These are phyloP conservation scores for Penaeus japonicus DNA, from an alignment of 1,140 invertebrate genomes.

Conservation along the genomic window DNA sequence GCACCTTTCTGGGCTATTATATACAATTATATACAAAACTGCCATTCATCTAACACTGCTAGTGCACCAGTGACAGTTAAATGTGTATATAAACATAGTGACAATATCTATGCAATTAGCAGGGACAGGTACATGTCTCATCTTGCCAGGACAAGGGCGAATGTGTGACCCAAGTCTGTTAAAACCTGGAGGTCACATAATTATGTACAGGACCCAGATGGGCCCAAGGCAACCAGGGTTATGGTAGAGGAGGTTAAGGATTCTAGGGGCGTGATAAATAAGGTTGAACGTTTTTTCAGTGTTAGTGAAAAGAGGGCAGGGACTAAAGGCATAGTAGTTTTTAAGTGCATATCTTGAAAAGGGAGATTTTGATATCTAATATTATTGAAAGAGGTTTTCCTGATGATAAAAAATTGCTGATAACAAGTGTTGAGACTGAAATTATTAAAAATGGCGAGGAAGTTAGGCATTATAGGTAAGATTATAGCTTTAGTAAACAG, in stretches of 20 bases:
- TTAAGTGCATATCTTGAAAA: too few relatives aligned
- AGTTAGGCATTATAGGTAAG: too few relatives aligned
- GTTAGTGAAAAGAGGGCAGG: too few relatives aligned
- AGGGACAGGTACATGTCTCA: conserved; percentile 51
- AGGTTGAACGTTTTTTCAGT: too few relatives aligned
- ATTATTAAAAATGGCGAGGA: too few relatives aligned
- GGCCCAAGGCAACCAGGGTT: conserved; percentile 54
- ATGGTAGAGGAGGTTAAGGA: conserved; percentile 20
- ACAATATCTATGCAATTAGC: conserved; percentile 51
- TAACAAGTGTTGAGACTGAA: too few relatives aligned
- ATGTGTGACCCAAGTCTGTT: conserved; percentile 38
- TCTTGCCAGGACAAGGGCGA: conserved; percentile 52
- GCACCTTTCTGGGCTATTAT: conserved; percentile 52
- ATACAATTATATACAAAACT: conserved; percentile 54
- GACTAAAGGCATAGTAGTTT: too few relatives aligned
- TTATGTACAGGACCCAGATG: conserved; percentile 45
- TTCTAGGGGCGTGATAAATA: not conserved
- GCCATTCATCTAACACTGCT: conserved; percentile 48
- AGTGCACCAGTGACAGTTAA: conserved; percentile 54
- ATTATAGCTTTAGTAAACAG: too few relatives aligned
- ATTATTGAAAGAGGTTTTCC: too few relatives aligned
- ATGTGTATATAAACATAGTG: conserved; percentile 56
- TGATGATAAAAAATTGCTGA: too few relatives aligned
- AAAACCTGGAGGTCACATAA: conserved; percentile 47
- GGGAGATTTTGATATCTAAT: too few relatives aligned